Percentiles rank a stretch among this genome's conserved stretches.
phyloP scores from a whole-genome alignment of 2,113 vertebrate genomes.

The Uria aalge region DNA sequence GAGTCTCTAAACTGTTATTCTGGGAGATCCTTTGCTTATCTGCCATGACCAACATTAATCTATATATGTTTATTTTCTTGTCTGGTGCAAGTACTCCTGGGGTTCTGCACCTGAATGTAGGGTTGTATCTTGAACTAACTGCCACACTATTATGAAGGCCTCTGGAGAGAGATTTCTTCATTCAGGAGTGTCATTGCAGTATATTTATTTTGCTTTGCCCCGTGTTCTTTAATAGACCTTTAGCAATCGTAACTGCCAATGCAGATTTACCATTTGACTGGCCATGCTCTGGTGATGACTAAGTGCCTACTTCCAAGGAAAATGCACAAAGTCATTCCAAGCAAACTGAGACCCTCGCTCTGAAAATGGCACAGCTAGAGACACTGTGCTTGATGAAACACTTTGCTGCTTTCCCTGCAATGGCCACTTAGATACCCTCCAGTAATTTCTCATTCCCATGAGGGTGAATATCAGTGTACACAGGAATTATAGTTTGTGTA shows the following conservation, averaged over 20 bases:
- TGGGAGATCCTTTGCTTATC: neutral
- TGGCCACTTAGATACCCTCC: neutral
- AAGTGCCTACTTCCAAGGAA: neutral
- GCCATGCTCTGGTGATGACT: neutral
- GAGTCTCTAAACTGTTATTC: neutral
- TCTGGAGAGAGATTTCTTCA: neutral
- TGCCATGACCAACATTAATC: neutral
- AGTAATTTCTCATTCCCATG: neutral
- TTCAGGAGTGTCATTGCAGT: neutral
- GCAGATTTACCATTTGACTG: neutral
- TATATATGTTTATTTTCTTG: neutral
- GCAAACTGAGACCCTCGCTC: fast-evolving
- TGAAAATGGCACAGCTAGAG: neutral
- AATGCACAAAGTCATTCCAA: neutral
- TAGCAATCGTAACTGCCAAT: neutral
- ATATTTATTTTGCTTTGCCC: neutral
- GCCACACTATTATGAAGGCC: neutral
- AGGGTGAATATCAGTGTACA: neutral
- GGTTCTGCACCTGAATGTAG: neutral
- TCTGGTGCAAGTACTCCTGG: neutral
- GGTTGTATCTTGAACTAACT: neutral
- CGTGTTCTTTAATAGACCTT: neutral
- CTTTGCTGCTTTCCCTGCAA: neutral
- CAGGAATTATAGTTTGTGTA: neutral
- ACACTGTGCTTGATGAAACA: neutral